Evolutionary conservation across 1,140 invertebrate species (phyloP), one percentile per base, ranked within the genome.

Genomic region (Bombus pyrosoma): DNA sequence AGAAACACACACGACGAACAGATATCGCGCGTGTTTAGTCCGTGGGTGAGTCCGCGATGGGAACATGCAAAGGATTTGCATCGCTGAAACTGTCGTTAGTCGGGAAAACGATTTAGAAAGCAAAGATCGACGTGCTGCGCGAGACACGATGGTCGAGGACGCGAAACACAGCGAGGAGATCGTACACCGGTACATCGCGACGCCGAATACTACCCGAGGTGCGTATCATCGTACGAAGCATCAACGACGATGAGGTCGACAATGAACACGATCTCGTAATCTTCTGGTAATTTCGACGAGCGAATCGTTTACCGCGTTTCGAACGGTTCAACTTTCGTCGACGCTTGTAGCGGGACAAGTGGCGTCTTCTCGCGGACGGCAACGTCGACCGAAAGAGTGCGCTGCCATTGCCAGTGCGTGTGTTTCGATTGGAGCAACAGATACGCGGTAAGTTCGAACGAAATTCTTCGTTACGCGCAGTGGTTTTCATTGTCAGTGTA

Each of bases 321-420:
- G 34, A 81, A 32, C 5, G 34, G 15, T 77, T n/a, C 22, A 41
- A 78, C 28, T 62, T 22, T 57, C 34, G 32, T 10, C 18, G 28
- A 59, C 1, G 5, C 1, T 59, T n/a, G 9, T 18, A 9, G 15
- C 59, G 37, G 1, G 1, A 64, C 37, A 77, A 72, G 34, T 41
- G 68, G 68, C 68, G 71, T 73, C 57, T 81, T 73, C 64, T 80
- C 41, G 47, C 73, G 47, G 47, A 8, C 43, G 22, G 32, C 18
- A 34, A 47, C 8, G 10, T n/a, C 41, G 13, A 34, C 9, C 41
- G n/a, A 25, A 6, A 53, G 41, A 28, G 41, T 1, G 72, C 72
- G 72, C n/a, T n/a, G 5, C 10, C 9, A 47, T 76, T 6, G 34
- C 28, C 2, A 34, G 12, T 15, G 37, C 18, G 34, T 6, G 37